Evolutionary conservation across 2,888 invertebrate species (phyloP), one percentile per base, ranked within the genome.

Genomic region (Tipula helvola): DNA sequence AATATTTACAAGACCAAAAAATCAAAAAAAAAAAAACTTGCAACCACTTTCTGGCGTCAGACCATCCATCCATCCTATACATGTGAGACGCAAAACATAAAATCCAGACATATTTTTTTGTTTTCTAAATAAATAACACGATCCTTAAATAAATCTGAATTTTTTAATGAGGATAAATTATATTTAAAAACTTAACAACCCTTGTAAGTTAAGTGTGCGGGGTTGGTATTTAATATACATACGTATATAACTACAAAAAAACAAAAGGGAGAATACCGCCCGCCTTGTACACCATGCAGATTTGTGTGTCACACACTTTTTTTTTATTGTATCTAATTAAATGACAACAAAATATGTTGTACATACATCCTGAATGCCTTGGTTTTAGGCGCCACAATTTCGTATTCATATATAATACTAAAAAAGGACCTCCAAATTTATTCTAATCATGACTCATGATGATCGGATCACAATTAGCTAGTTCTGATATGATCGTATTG

Each of bases 41-140:
- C 84, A 84, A 41, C 41, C 84, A 84, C 84, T 84, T 41, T 84
- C 41, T 84, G 84, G 84, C 84, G 84, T 84, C 84, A 84, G 36
- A n/a, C 71, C 71, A 71, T 71, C 71, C 71, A 71, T 71, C 71
- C 28, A 28, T 28, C 28, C 28, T 28, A 28, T 71, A 7, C 28
- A 10, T 28, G 28, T 3, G 7, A 52, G 44, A 44, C 44, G 44
- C 44, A 16, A 16, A 39, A 39, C 39, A 39, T 39, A 7, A 39
- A 39, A 57, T 16, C 71, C 71, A 71, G 71, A 71, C 28, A 71
- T 71, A n/a, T 47, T 42, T 8, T 42, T 47, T 18, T 28, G 18
- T 71, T 28, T 7, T 28, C 28, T 71, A 1, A 71, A 71, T 2
- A 18, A 71, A 71, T 28, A 71, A 71, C 71, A 71, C 71, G 71